A percentile compares a stretch with the other conserved stretches of the same genome.
Conservation (phyloP, 2,797 vertebrate genomes). For the Chaenodraco wilsoni region DNA sequence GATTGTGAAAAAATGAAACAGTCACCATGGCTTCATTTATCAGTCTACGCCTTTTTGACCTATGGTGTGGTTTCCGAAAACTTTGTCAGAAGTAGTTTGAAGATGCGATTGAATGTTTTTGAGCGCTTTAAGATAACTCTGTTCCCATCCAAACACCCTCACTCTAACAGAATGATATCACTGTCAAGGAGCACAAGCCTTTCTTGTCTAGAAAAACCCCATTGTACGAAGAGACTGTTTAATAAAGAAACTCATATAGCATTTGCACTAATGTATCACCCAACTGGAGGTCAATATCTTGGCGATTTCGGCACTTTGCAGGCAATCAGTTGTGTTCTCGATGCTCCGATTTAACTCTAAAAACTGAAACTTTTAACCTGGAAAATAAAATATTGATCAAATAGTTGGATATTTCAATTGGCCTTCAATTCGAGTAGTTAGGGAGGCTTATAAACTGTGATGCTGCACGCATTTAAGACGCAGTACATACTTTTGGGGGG, state of each 20-base stretch:
- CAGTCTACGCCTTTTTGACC: not conserved
- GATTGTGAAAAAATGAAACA: not conserved
- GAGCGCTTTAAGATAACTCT: not conserved
- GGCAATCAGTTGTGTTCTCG: not conserved
- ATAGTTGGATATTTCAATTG: not conserved
- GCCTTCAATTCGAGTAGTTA: not conserved
- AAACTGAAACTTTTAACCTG: not conserved
- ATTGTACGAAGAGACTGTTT: not conserved
- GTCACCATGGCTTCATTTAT: not conserved
- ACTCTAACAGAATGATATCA: not conserved
- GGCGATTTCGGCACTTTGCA: not conserved
- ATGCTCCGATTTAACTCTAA: not conserved
- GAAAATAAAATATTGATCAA: not conserved
- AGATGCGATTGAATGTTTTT: not conserved
- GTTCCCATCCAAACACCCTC: not conserved
- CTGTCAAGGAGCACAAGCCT: not conserved
- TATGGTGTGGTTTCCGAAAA: not conserved
- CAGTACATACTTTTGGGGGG: not conserved
- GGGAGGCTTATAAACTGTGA: not conserved
- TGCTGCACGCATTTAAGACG: no score
- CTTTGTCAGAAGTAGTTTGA: not conserved
- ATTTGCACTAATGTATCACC: not conserved
- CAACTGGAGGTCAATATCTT: no score
- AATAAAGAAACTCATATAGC: not conserved
- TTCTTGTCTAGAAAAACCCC: slow-evolving; percentile 10